Percentiles rank a stretch among this genome's conserved stretches.
Conservation (phyloP, 2,888 invertebrate species). For the Lamellibrachia columna region DNA sequence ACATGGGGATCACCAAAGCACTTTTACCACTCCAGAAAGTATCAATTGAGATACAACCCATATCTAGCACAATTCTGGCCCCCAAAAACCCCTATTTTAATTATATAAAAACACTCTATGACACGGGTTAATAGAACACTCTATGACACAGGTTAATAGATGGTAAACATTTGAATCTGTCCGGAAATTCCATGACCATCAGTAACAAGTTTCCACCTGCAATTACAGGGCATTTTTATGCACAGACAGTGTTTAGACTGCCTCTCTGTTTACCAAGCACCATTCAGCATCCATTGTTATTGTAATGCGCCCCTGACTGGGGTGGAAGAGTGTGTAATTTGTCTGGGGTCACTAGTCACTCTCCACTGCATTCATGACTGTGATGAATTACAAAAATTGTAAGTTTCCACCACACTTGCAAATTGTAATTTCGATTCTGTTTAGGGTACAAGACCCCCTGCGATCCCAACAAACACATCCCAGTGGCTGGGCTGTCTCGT, state of each 20-base stretch:
- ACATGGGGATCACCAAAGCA: too few relatives aligned
- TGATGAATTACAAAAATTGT: not conserved
- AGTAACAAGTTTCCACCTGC: not conserved
- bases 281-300: not conserved
- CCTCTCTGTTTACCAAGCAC: not conserved
- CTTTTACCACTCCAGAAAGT: too few relatives aligned
- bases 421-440: not conserved
- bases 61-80: too few relatives aligned
- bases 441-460: not conserved
- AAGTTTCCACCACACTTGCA: not conserved
- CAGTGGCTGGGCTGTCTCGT: not conserved
- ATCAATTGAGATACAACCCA: too few relatives aligned
- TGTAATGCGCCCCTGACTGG: not conserved
- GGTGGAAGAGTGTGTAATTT: not conserved
- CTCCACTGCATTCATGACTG: not conserved
- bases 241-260: constrained; percentile 12
- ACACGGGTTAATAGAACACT: too few relatives aligned
- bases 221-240: not conserved
- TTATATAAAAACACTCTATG: too few relatives aligned
- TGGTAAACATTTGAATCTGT: not conserved
- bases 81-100: too few relatives aligned
- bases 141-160: not conserved
- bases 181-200: not conserved
- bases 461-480: not conserved
- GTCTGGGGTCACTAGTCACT: not conserved